These are phyloP conservation scores for Caenorhabditis sp. DNA, from an alignment of 2,888 invertebrate species.

Conservation along the genomic window DNA sequence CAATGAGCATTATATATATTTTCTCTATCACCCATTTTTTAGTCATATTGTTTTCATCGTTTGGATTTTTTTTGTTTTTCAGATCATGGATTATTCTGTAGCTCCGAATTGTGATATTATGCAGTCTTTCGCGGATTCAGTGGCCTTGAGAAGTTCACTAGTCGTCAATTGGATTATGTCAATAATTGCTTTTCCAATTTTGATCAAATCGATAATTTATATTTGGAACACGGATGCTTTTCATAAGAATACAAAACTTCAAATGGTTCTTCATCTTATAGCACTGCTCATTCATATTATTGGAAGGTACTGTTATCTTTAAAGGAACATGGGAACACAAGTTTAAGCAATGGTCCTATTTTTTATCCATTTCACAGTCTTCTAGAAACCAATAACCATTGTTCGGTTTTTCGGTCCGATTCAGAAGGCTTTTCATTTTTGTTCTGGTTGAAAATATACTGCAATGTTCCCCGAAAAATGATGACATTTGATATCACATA, in stretches of 20 bases:
- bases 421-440: too few species aligned
- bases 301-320: slow-evolving; percentile 10
- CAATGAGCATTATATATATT: too few species aligned
- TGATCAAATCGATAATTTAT: slow-evolving; percentile 4
- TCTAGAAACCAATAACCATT: not conserved
- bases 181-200: slow-evolving; percentile 8
- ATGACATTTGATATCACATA: too few species aligned
- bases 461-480: too few species aligned
- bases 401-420: too few species aligned
- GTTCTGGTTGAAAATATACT: too few species aligned
- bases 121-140: slow-evolving; percentile 6
- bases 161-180: slow-evolving; percentile 5
- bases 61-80: too few species aligned
- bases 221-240: slow-evolving; percentile 3
- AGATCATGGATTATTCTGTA: not conserved
- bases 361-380: not conserved
- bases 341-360: too few species aligned
- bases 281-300: slow-evolving; percentile 8
- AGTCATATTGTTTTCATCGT: too few species aligned
- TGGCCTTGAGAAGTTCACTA: slow-evolving; percentile 2
- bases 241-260: slow-evolving; percentile 13
- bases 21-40: too few species aligned
- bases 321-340: not conserved
- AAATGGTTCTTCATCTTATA: slow-evolving; percentile 9
- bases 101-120: slow-evolving; percentile 8